A percentile compares a stretch with the other conserved stretches of the same genome.
Conservation (phyloP, 2,113 vertebrate genomes). For the Etia nguti region DNA sequence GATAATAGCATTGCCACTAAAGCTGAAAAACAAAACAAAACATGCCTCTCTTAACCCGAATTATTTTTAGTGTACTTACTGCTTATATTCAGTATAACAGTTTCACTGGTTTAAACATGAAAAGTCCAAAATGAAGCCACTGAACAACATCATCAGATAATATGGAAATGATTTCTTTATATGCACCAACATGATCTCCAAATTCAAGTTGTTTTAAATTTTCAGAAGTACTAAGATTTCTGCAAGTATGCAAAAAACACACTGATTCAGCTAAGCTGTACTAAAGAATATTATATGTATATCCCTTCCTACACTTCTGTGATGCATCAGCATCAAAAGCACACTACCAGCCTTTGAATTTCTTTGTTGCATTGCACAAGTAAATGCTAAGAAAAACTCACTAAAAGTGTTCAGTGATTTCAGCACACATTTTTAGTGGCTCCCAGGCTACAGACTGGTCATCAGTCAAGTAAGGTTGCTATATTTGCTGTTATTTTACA, state of each 20-base stretch:
- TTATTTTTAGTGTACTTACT: background rate
- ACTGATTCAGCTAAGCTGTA: background rate
- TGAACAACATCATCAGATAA: background rate
- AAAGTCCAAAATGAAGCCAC: background rate
- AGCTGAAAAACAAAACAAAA: background rate
- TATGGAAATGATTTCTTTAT: background rate
- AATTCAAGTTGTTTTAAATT: background rate
- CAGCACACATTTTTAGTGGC: background rate
- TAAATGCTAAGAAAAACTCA: background rate
- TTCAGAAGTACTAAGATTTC: background rate
- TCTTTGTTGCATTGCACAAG: fast-evolving
- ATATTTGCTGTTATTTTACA: background rate
- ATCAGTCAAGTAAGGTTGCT: fast-evolving
- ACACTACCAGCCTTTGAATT: background rate
- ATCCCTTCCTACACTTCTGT: background rate
- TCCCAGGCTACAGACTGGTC: background rate
- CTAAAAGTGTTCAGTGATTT: background rate
- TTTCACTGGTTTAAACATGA: background rate
- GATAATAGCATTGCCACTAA: background rate
- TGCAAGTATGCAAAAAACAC: background rate
- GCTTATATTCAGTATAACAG: background rate
- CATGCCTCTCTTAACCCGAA: background rate
- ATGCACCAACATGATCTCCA: background rate
- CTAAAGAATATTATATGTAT: background rate
- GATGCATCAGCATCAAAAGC: background rate